phyloP scores from a whole-genome alignment of 2,888 invertebrate genomes.

The Cosmorhoe ocellata region DNA sequence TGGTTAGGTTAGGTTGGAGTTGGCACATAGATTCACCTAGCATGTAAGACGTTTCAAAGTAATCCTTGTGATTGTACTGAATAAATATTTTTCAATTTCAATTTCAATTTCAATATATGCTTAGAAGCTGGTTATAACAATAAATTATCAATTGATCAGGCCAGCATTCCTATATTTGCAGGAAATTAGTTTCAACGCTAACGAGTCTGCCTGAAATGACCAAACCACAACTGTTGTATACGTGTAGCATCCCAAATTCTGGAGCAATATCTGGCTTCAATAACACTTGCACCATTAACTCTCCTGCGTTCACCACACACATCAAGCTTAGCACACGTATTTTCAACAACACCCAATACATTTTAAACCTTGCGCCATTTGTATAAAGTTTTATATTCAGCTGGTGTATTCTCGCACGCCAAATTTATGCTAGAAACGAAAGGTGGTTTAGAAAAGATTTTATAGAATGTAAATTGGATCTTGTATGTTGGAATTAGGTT shows the following conservation, averaged over 20 bases:
- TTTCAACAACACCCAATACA: slow-evolving; percentile 32
- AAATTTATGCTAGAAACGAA: slow-evolving; percentile 15
- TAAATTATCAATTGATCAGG: no score
- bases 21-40: no score
- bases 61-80: no score
- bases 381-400: slow-evolving; percentile 40
- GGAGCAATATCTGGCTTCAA: slow-evolving; percentile 71
- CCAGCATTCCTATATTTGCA: no score
- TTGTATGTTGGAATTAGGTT: slow-evolving; percentile 15
- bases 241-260: slow-evolving; percentile 44
- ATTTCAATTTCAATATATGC: no score
- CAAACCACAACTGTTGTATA: slow-evolving; percentile 8
- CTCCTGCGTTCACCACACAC: slow-evolving; percentile 61
- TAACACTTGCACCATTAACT: slow-evolving; percentile 76
- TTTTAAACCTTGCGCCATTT: slow-evolving; percentile 39
- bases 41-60: no score
- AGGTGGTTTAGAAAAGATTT: slow-evolving; percentile 3
- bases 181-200: neutral
- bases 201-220: slow-evolving; percentile 6
- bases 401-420: slow-evolving; percentile 8
- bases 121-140: no score
- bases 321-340: slow-evolving; percentile 50
- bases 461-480: slow-evolving; percentile 18
- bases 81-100: no score
- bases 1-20: no score